Conservation (phyloP, 2,113 vertebrate genomes). For the Burhinus oedicnemus region DNA sequence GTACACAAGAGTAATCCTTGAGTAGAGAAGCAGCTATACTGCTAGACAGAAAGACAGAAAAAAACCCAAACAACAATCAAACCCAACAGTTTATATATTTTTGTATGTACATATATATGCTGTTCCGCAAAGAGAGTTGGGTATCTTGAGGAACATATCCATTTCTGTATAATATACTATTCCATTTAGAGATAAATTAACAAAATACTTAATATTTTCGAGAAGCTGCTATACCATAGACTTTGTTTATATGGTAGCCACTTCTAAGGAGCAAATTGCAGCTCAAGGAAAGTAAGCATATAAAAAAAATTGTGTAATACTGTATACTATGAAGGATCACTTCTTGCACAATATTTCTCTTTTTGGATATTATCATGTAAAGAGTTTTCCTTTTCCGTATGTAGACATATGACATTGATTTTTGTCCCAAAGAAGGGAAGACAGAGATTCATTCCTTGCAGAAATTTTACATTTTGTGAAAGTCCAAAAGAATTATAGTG, state of each 20-base stretch:
- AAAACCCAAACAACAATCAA: background rate
- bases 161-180: background rate
- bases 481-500: background rate
- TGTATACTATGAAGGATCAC: background rate
- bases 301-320: background rate
- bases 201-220: background rate
- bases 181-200: background rate
- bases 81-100: background rate
- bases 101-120: accelerated
- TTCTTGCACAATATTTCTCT: background rate
- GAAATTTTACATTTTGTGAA: background rate
- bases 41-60: background rate
- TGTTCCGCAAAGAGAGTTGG: background rate
- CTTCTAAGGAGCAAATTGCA: background rate
- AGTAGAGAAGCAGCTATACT: background rate
- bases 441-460: background rate
- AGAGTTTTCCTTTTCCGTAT: background rate
- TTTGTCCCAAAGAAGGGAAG: background rate
- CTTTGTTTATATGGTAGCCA: background rate
- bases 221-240: background rate
- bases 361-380: background rate
- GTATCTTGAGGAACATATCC: background rate
- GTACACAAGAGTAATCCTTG: background rate
- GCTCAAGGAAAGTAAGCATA: background rate
- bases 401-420: background rate